phyloP scores from a whole-genome alignment of 1,140 invertebrate genomes.

The Archivesica marissinica region DNA sequence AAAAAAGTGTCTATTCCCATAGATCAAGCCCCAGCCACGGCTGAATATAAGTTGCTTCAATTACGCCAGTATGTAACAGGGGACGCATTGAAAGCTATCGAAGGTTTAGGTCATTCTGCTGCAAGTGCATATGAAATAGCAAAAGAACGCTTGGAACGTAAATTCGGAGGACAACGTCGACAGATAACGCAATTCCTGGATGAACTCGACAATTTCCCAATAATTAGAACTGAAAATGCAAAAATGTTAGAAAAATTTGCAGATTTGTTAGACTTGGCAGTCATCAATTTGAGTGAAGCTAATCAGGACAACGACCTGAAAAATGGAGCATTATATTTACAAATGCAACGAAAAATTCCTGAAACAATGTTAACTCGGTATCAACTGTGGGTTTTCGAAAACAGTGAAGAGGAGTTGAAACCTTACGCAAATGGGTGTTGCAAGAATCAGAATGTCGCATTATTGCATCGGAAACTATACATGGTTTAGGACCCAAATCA shows the following conservation, averaged over 20 bases:
- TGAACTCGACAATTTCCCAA: background rate
- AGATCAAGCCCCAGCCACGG: background rate
- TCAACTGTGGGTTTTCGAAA: background rate
- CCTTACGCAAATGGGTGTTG: background rate
- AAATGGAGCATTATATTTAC: too few relatives aligned
- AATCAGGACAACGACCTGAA: too few relatives aligned
- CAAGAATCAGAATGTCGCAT: background rate
- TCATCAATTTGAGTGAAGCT: conserved; percentile 6
- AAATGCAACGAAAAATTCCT: too few relatives aligned
- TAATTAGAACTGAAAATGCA: background rate
- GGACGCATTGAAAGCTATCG: background rate
- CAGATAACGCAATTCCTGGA: background rate
- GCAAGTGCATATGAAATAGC: background rate
- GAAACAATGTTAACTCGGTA: conserved; percentile 7
- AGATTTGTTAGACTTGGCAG: background rate
- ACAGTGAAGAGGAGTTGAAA: background rate
- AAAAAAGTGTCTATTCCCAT: conserved; percentile 28
- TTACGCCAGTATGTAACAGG: background rate
- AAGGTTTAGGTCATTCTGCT: conserved; percentile 5
- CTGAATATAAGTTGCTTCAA: conserved; percentile 18
- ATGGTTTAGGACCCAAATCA: too few relatives aligned
- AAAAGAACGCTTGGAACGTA: background rate
- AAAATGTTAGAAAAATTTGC: conserved; percentile 8
- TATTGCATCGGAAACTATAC: background rate
- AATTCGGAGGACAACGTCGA: background rate